Evolutionary conservation across 2,888 invertebrate genomes (phyloP).

Genomic region (Thumatha senex): DNA sequence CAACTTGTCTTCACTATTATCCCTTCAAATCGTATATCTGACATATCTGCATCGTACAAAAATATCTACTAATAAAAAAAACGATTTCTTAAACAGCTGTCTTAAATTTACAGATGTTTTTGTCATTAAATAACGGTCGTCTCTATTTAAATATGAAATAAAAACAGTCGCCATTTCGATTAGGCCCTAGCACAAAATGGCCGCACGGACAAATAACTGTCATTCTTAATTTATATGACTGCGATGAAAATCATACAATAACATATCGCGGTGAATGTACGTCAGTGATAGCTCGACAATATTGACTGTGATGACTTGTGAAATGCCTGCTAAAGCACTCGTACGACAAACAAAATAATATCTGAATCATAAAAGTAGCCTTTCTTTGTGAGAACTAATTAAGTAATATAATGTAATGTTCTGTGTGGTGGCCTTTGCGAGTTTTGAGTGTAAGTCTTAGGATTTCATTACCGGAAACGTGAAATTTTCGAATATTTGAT

Average conservation of each 20-base stretch:
- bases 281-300: constrained; percentile 29
- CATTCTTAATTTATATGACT: not conserved
- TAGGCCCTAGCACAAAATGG: not conserved
- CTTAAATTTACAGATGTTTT: too few species aligned
- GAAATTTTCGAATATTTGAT: too few species aligned
- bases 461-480: too few species aligned
- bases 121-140: not conserved
- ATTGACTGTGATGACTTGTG: constrained; percentile 38
- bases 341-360: constrained; percentile 5
- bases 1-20: too few species aligned
- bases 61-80: too few species aligned
- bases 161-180: not conserved
- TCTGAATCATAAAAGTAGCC: not conserved
- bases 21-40: too few species aligned
- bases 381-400: not conserved
- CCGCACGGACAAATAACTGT: not conserved
- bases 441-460: too few species aligned
- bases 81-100: too few species aligned
- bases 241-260: not conserved
- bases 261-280: constrained; percentile 7
- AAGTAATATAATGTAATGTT: not conserved
- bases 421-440: not conserved
- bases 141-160: not conserved
- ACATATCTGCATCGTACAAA: too few species aligned
- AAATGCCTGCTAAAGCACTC: constrained; percentile 1